phyloP scores from a whole-genome alignment of 2,113 vertebrate genomes.

The Rhinogobius similis region DNA sequence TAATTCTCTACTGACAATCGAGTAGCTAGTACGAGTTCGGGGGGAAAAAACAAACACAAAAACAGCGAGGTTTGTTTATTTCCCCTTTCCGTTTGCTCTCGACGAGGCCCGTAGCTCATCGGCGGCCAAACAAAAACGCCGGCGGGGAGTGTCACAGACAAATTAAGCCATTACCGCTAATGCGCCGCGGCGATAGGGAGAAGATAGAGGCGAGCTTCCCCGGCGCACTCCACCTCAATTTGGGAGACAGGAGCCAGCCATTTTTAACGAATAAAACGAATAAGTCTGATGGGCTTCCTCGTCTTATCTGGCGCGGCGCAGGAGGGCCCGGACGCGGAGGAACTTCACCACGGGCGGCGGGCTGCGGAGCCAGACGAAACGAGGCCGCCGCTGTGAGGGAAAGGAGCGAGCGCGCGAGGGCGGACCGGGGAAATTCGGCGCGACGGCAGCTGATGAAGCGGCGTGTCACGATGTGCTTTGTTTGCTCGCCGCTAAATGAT shows the following conservation, averaged over 20 bases:
- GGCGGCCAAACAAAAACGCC: conserved; percentile 44
- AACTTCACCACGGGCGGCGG: conserved; percentile 55
- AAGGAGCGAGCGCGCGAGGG: conserved; percentile 16
- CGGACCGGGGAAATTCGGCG: conserved; percentile 13
- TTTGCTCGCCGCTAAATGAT: conserved; percentile 11
- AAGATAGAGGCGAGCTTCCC: conserved; percentile 46
- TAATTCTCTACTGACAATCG: conserved; percentile 15
- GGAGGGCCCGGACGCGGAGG: conserved; percentile 51
- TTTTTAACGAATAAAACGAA: conserved; percentile 68
- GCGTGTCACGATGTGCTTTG: conserved; percentile 23
- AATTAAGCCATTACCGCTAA: conserved; percentile 75
- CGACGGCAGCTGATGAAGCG: conserved; percentile 16
- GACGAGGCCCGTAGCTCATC: conserved; percentile 54
- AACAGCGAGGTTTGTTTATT: conserved; percentile 27
- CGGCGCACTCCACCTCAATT: conserved; percentile 49
- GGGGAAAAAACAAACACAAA: conserved; percentile 8
- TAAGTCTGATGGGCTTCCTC: conserved; percentile 60
- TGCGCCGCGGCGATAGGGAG: conserved; percentile 63
- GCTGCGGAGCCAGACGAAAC: conserved; percentile 44
- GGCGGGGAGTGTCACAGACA: conserved; percentile 65
- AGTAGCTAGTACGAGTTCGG: conserved; percentile 10
- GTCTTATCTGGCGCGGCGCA: conserved; percentile 70
- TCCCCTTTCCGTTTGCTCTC: conserved; percentile 41
- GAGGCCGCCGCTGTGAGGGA: conserved; percentile 29
- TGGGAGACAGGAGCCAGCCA: conserved; percentile 49